Conservation (phyloP, 2,888 invertebrate genomes). For the Oscheius sp. region DNA sequence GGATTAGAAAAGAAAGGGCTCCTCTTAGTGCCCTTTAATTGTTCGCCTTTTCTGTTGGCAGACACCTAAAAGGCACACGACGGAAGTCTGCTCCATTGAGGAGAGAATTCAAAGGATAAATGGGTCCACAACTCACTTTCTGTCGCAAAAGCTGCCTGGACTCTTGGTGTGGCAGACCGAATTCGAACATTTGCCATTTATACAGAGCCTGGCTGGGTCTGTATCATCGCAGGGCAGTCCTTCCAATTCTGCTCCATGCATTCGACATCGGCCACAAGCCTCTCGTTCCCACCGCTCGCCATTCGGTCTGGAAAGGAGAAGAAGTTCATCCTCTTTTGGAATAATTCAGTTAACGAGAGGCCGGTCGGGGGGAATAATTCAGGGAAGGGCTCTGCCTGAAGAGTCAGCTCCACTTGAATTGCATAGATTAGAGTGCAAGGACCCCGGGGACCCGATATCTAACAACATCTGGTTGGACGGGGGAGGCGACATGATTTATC, state of each 20-base stretch:
- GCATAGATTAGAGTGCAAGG: constrained; percentile 12
- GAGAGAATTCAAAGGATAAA: background rate
- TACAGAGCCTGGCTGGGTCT: constrained; percentile 70
- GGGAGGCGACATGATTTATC: constrained; percentile 11
- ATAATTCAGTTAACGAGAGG: constrained; percentile 33
- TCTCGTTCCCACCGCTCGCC: constrained; percentile 74
- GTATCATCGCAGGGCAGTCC: constrained; percentile 73
- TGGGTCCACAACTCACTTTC: constrained; percentile 59
- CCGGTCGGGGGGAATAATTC: constrained; percentile 26
- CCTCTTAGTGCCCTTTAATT: background rate
- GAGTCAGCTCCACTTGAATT: background rate
- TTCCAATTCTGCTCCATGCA: constrained; percentile 69
- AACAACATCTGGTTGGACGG: too few species aligned
- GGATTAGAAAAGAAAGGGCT: constrained; percentile 19
- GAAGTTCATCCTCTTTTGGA: constrained; percentile 18
- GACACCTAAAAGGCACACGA: background rate
- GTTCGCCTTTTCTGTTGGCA: background rate
- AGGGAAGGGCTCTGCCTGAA: background rate
- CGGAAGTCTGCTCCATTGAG: background rate
- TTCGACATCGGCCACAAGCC: constrained; percentile 70
- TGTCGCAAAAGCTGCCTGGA: constrained; percentile 71
- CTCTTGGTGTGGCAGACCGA: constrained; percentile 71
- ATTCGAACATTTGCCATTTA: constrained; percentile 71
- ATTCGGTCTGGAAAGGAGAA: constrained; percentile 61
- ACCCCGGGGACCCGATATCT: constrained; percentile 14